These are phyloP conservation scores for Teleogryllus occipitalis DNA, from an alignment of 1,140 invertebrate genomes.

Conservation along the genomic window DNA sequence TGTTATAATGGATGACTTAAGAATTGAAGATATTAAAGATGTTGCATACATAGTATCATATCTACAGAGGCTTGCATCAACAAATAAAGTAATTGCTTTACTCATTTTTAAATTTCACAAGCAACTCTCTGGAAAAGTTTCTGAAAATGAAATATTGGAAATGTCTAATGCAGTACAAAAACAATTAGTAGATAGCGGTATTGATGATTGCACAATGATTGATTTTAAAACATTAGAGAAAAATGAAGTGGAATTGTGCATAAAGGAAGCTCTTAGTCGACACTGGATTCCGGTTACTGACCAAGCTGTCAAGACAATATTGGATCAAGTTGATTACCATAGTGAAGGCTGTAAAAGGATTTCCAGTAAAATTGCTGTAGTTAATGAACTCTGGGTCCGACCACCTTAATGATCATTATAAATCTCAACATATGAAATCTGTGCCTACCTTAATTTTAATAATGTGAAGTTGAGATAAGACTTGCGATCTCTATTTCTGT, in stretches of 20 bases:
- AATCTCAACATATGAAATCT: no score
- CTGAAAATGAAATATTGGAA: neutral
- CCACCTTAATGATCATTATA: no score
- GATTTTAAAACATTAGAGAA: neutral
- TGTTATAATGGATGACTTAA: conserved; percentile 10
- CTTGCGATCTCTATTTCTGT: no score
- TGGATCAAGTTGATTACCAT: neutral
- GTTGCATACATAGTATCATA: neutral
- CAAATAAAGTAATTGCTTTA: conserved; percentile 7
- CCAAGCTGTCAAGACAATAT: neutral
- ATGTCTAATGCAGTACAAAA: neutral
- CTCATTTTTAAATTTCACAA: neutral
- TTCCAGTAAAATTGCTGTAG: conserved; percentile 7
- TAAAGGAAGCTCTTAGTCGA: neutral
- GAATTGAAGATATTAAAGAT: neutral
- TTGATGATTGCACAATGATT: neutral
- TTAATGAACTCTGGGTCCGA: neutral
- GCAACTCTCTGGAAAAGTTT: neutral
- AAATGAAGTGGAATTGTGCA: neutral
- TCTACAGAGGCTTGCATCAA: neutral
- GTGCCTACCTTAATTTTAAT: no score
- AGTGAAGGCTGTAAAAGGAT: conserved; percentile 6
- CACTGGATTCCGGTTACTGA: neutral
- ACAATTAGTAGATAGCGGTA: neutral
- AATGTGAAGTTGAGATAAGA: no score